phyloP scores from a whole-genome alignment of 1,140 invertebrate species.

The Panulirus ornatus region DNA sequence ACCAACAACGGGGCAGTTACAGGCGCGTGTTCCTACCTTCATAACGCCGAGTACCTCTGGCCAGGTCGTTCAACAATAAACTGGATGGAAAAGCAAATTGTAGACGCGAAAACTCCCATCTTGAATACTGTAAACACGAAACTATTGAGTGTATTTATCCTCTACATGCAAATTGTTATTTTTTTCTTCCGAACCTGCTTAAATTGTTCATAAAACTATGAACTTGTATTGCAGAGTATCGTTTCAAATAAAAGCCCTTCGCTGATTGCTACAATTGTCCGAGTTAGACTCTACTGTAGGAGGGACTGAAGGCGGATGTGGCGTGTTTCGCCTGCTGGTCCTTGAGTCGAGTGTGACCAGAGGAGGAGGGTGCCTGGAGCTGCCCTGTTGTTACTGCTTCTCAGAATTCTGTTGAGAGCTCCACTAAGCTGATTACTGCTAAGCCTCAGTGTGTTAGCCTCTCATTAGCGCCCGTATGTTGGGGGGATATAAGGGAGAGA shows the following conservation, averaged over 20 bases:
- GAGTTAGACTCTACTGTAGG: neutral
- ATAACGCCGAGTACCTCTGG: too few species aligned
- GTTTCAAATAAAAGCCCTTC: neutral
- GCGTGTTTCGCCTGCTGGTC: neutral
- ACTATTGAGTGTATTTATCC: slow-evolving; percentile 17
- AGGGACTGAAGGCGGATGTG: neutral
- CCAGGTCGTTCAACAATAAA: too few species aligned
- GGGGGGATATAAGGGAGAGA: neutral
- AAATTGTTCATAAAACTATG: slow-evolving; percentile 48
- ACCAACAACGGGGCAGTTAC: too few species aligned
- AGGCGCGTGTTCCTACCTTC: too few species aligned
- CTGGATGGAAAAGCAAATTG: too few species aligned
- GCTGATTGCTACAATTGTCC: neutral
- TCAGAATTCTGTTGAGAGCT: slow-evolving; percentile 9
- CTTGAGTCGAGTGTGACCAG: neutral
- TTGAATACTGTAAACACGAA: neutral
- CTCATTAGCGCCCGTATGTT: slow-evolving; percentile 21
- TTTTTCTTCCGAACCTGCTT: slow-evolving; percentile 36
- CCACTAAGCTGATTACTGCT: slow-evolving; percentile 45
- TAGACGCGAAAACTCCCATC: neutral
- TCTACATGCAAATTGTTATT: slow-evolving; percentile 44
- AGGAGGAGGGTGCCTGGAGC: neutral
- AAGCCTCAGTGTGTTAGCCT: slow-evolving; percentile 25
- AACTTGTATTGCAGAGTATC: slow-evolving; percentile 16
- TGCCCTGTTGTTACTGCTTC: slow-evolving; percentile 26